Conservation (phyloP, 1,140 invertebrate species). For the Steinernema khuongi region DNA sequence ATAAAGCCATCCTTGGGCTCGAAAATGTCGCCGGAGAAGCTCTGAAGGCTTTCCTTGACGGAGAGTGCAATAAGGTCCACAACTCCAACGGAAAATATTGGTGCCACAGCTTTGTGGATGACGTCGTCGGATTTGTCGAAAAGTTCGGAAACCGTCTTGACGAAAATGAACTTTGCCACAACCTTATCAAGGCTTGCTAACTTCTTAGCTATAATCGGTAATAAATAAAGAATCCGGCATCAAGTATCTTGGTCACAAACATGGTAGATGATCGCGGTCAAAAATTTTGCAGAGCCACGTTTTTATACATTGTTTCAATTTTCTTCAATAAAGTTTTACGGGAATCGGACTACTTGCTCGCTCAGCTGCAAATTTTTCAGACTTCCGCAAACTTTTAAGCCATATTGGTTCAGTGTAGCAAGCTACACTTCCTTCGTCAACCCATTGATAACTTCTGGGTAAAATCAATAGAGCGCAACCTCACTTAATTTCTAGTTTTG, state of each 20-base stretch:
- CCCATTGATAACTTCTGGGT: no score
- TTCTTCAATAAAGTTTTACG: background rate
- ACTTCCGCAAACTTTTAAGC: no score
- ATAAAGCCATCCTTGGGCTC: background rate
- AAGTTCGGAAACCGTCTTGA: background rate
- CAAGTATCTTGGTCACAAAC: background rate
- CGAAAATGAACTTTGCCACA: background rate
- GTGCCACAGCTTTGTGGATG: background rate
- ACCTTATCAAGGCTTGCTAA: background rate
- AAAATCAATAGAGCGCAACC: no score
- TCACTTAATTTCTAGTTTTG: no score
- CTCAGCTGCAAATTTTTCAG: slow-evolving; percentile 11
- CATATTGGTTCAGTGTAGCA: no score
- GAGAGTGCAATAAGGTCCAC: background rate
- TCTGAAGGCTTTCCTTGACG: background rate
- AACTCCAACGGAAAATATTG: background rate
- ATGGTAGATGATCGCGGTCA: slow-evolving; percentile 4
- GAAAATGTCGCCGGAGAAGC: background rate
- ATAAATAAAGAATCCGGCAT: background rate
- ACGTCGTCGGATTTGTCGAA: background rate
- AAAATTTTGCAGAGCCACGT: background rate
- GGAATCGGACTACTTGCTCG: slow-evolving; percentile 17
- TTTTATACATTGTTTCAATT: background rate
- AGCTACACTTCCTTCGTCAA: no score
- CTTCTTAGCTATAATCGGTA: background rate